Evolutionary conservation across 2,113 vertebrate genomes (phyloP), one percentile per base, ranked within the genome.

Genomic region (Sorex fumeus): DNA sequence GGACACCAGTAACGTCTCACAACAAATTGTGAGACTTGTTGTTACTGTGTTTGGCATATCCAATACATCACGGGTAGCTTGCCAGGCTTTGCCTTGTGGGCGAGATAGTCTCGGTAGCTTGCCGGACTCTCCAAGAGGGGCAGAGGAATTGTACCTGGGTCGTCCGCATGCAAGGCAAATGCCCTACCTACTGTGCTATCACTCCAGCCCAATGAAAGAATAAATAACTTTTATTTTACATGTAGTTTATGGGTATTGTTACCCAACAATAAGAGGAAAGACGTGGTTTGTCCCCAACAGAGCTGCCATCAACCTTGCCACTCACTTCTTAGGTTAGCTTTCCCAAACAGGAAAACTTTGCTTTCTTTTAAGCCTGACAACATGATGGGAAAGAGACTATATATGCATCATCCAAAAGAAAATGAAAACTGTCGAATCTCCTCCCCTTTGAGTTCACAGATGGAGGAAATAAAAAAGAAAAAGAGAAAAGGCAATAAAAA

Each of bases 401-500:
- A 75, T 19, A 70, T 25, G 28, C 4, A 87, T 84, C 45, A 89
- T 13, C 87, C 43, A 64, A 57, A 81, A 47, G 95, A 93, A 91
- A 96, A 96, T 82, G 64, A 25, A 93, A 69, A 92, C 50, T 89
- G 47, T 75, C 92, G 66, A 53, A 53, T 53, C 53, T 15, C 50
- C 64, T 60, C 66, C 40, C 70, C 94, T 93, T 90, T 78, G 83
- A 60, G 34, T 53, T 76, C 45, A 50, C n/a, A 53, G 30, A 91
- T 91, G 79, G 84, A 79, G 84, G 23, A 78, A 76, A 79, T 60
- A 53, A 66, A 88, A 76, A 84, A 50, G 32, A 69, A 45, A 36
- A 69, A 84, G 85, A 84, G 30, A 95, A 90, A 60, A 79, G 50
- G 66, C 70, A 82, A 91, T 90, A 90, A 88, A 91, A 87, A 19